phyloP scores from a whole-genome alignment of 2,113 vertebrate species.

The Bufo gargarizans region DNA sequence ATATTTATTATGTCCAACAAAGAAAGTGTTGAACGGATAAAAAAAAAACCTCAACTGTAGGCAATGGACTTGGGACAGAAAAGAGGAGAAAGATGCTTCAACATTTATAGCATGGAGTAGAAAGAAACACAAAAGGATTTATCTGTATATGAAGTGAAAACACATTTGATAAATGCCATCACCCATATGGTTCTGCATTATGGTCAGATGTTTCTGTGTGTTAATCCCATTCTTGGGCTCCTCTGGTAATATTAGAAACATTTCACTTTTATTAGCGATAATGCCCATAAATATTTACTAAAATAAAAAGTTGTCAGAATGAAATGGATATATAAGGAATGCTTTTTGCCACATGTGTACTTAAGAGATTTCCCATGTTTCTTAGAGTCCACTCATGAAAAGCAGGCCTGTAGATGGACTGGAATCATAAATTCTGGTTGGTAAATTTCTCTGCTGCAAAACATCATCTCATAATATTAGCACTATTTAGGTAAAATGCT shows the following conservation, averaged over 20 bases:
- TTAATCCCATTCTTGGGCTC: conserved; percentile 40
- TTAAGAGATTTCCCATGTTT: neutral
- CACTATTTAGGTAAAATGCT: conserved; percentile 2
- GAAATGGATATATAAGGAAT: conserved; percentile 3
- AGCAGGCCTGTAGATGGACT: neutral
- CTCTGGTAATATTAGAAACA: conserved; percentile 37
- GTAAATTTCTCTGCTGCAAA: neutral
- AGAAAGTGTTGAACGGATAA: neutral
- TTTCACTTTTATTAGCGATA: conserved; percentile 46
- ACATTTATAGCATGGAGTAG: neutral
- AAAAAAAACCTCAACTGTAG: neutral
- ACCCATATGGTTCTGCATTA: conserved; percentile 50
- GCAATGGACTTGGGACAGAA: neutral
- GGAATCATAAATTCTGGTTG: neutral
- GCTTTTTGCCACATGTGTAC: conserved; percentile 40
- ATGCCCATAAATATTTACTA: conserved; percentile 46
- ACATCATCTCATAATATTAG: neutral
- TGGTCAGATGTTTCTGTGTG: conserved; percentile 45
- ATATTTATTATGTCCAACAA: neutral
- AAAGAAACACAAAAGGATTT: conserved; percentile 31
- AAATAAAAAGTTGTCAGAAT: conserved; percentile 46
- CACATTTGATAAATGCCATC: conserved; percentile 46
- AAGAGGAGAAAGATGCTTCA: conserved; percentile 17
- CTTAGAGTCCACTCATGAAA: conserved; percentile 15
- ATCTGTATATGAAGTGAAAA: conserved; percentile 46